A percentile compares a stretch with the other conserved stretches of the same genome.
Evolutionary conservation across 1,140 invertebrate genomes (phyloP).

Genomic region (Zaprionus tsacasi): DNA sequence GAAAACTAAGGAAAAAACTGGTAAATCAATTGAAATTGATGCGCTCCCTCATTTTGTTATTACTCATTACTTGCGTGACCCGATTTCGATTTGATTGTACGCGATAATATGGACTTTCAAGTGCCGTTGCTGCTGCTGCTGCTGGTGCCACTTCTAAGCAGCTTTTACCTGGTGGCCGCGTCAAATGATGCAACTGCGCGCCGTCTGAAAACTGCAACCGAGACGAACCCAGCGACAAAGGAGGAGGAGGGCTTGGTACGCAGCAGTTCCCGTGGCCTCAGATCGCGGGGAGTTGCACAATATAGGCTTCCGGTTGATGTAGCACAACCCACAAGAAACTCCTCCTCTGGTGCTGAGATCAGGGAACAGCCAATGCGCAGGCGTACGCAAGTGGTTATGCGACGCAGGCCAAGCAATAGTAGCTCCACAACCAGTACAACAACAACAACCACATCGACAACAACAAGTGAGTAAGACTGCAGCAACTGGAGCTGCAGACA

Average conservation of each 20-base stretch:
- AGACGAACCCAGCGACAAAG: not conserved
- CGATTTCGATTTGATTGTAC: slow-evolving; percentile 11
- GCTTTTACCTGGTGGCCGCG: slow-evolving; percentile 37
- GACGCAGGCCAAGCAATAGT: slow-evolving; percentile 49
- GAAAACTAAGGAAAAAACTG: not conserved
- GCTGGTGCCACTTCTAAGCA: slow-evolving; percentile 53
- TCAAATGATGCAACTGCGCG: slow-evolving; percentile 64
- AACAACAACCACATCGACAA: slow-evolving; percentile 49
- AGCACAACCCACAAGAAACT: slow-evolving; percentile 10
- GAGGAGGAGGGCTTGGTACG: slow-evolving; percentile 20
- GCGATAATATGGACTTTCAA: slow-evolving; percentile 53
- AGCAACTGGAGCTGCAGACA: slow-evolving; percentile 35
- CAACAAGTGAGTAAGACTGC: slow-evolving; percentile 66
- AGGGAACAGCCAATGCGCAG: slow-evolving; percentile 47
- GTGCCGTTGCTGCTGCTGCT: slow-evolving; percentile 41
- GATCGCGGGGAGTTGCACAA: slow-evolving; percentile 65
- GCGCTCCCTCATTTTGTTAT: slow-evolving; percentile 27
- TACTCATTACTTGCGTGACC: slow-evolving; percentile 35
- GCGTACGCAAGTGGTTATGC: slow-evolving; percentile 59
- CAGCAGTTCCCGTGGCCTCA: slow-evolving; percentile 40
- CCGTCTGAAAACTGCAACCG: slow-evolving; percentile 39
- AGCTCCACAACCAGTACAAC: slow-evolving; percentile 40
- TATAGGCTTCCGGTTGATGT: slow-evolving; percentile 57
- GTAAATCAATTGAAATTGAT: slow-evolving; percentile 42
- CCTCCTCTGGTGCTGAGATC: slow-evolving; percentile 19